Percentiles rank a stretch among this genome's conserved stretches.
Evolutionary conservation across 2,797 vertebrate species (phyloP).

Genomic region (Clarias platycephalus): DNA sequence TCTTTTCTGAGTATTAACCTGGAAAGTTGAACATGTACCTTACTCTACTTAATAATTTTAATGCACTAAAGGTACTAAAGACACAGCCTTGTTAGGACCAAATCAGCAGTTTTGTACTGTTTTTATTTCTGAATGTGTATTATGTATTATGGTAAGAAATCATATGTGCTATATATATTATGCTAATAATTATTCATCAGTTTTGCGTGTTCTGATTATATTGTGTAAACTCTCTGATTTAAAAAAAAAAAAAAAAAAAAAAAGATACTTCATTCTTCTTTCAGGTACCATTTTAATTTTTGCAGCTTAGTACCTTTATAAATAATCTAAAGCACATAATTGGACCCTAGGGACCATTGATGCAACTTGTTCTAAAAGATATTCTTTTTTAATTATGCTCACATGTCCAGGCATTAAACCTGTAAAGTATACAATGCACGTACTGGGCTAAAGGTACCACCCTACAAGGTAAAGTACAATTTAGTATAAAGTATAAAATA

Average conservation of each 20-base stretch:
- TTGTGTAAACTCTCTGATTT: neutral
- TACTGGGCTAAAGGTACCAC: neutral
- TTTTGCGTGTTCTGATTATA: too few relatives aligned
- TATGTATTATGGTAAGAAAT: neutral
- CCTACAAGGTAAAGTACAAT: neutral
- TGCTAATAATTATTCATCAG: too few relatives aligned
- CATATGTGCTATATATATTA: too few relatives aligned
- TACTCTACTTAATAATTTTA: neutral
- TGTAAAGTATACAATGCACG: neutral
- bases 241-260: too few relatives aligned
- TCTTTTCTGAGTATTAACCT: neutral
- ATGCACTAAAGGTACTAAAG: neutral
- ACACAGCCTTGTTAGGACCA: neutral
- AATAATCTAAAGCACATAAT: neutral
- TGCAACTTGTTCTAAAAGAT: neutral
- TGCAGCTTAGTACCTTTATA: neutral
- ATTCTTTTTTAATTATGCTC: neutral
- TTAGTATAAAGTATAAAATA: neutral
- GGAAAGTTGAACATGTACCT: too few relatives aligned
- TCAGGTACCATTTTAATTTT: neutral
- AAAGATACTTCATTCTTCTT: neutral
- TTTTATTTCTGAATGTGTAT: neutral
- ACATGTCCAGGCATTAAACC: too few relatives aligned
- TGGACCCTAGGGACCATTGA: neutral
- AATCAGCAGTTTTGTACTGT: neutral